phyloP scores from a whole-genome alignment of 2,113 vertebrate species.

The Pardalotus punctatus region DNA sequence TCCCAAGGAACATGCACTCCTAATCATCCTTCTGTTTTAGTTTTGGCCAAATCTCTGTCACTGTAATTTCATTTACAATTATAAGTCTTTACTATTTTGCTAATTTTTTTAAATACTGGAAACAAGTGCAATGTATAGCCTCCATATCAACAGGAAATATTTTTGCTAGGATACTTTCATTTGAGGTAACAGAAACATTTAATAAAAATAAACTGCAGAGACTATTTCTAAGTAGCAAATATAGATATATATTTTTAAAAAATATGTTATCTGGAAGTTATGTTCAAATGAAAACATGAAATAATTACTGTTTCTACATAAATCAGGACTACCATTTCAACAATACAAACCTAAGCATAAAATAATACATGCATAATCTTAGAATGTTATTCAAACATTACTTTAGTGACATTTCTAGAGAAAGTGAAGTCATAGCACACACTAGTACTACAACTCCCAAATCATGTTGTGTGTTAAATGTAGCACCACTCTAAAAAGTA shows the following conservation, averaged over 20 bases:
- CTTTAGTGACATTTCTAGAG: not conserved
- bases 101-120: not conserved
- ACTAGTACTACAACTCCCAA: not conserved
- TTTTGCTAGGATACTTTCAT: not conserved
- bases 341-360: not conserved
- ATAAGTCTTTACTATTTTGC: not conserved
- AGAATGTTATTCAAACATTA: not conserved
- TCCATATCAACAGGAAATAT: not conserved
- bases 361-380: not conserved
- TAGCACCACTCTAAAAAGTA: not conserved
- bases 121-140: not conserved
- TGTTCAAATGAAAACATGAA: not conserved
- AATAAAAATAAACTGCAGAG: not conserved
- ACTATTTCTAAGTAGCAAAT: not conserved
- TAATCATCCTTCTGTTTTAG: not conserved
- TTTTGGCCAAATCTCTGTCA: not conserved
- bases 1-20: not conserved
- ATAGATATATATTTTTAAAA: not conserved
- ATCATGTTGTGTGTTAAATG: not conserved
- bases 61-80: not conserved
- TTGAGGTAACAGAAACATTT: not conserved
- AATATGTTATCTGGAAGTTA: not conserved
- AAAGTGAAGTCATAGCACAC: not conserved
- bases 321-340: not conserved
- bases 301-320: not conserved